Conservation (phyloP, 2,113 vertebrate genomes). For the Hiodon alosoides region DNA sequence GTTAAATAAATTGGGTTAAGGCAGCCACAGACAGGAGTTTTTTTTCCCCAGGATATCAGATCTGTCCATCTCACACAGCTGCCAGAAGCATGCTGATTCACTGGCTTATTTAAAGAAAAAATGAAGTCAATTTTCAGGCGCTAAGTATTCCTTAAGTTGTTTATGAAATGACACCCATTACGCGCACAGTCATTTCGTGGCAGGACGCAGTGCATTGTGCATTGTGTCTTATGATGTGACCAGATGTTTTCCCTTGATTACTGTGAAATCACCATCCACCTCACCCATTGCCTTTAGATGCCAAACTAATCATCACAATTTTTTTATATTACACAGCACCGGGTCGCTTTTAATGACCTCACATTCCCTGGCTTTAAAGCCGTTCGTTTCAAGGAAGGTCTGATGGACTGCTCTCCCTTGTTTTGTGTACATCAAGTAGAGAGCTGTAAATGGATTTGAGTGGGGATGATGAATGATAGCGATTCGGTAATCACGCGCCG, state of each 20-base stretch:
- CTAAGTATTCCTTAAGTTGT: background rate
- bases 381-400: constrained; percentile 33
- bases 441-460: background rate
- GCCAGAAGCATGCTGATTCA: background rate
- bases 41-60: too few species aligned
- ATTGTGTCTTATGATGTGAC: background rate
- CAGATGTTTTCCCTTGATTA: background rate
- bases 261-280: background rate
- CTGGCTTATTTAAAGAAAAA: background rate
- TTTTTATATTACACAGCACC: constrained; percentile 62
- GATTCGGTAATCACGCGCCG: background rate
- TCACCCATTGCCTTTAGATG: background rate
- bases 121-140: too few species aligned
- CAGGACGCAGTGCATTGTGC: background rate
- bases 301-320: constrained; percentile 33
- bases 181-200: background rate
- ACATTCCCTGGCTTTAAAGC: constrained; percentile 29
- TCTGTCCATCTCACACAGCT: too few species aligned
- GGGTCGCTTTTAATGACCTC: constrained; percentile 29
- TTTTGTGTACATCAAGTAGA: background rate
- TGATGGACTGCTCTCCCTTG: background rate
- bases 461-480: background rate
- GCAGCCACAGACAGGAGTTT: too few species aligned
- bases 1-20: too few species aligned
- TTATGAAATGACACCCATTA: background rate